phyloP scores from a whole-genome alignment of 2,797 vertebrate species.

The Lutra lutra region DNA sequence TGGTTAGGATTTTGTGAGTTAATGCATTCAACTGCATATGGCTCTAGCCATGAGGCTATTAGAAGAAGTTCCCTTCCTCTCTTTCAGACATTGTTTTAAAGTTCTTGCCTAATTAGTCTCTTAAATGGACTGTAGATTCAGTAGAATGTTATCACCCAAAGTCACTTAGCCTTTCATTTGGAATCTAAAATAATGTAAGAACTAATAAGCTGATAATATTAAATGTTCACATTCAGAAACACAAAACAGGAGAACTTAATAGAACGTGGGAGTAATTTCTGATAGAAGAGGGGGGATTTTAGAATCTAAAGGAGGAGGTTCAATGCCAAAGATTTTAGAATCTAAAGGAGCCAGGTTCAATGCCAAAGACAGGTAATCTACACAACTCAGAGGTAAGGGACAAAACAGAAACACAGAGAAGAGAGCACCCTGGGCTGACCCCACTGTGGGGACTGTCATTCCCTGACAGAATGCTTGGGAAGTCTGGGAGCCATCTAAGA shows the following conservation, averaged over 20 bases:
- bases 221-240: background rate
- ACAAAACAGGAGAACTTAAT: background rate
- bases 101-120: background rate
- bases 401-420: background rate
- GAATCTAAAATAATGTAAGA: slow-evolving; percentile 19
- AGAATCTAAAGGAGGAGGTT: background rate
- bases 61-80: background rate
- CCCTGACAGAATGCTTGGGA: background rate
- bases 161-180: background rate
- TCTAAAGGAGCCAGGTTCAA: background rate
- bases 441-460: background rate
- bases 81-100: background rate
- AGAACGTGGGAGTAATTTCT: background rate
- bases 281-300: background rate
- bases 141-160: background rate
- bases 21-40: background rate
- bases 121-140: background rate
- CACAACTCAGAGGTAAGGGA: background rate
- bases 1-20: background rate
- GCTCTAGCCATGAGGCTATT: background rate
- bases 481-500: background rate
- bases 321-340: background rate
- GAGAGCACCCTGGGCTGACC: background rate
- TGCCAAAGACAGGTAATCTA: background rate
- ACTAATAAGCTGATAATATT: background rate